A percentile compares a stretch with the other conserved stretches of the same genome.
These are phyloP conservation scores for Echinops telfairi DNA, from an alignment of 2,113 vertebrate species.

Conservation along the genomic window DNA sequence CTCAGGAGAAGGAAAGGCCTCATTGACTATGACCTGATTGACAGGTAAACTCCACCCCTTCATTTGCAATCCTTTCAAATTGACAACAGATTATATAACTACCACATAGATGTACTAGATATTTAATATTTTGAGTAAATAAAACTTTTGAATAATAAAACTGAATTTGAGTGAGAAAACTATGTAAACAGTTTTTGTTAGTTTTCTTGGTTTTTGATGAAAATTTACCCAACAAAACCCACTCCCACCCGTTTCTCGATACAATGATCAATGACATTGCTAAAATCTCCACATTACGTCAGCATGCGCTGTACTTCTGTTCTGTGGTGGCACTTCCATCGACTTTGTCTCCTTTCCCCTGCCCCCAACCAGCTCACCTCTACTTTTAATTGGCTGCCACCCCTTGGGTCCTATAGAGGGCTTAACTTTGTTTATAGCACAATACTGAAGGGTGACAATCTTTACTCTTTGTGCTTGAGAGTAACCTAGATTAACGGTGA, in stretches of 20 bases:
- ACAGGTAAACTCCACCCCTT: too few species aligned
- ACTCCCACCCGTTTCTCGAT: too few species aligned
- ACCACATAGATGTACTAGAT: neutral
- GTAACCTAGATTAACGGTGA: neutral
- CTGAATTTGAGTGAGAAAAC: neutral
- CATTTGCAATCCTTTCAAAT: too few species aligned
- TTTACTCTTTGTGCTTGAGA: neutral
- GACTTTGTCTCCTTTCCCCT: neutral
- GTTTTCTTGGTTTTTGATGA: too few species aligned
- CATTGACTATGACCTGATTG: too few species aligned
- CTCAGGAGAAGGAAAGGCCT: too few species aligned
- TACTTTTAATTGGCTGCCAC: neutral
- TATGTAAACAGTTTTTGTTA: too few species aligned
- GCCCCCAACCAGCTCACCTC: neutral
- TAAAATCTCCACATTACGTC: too few species aligned
- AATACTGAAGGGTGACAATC: neutral
- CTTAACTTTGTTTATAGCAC: neutral
- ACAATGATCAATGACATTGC: too few species aligned
- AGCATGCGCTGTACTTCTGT: neutral
- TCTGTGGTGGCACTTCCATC: neutral
- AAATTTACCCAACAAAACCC: too few species aligned
- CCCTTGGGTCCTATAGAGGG: neutral
- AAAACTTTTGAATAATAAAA: neutral
- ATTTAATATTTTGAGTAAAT: constrained; percentile 1
- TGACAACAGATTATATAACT: too few species aligned